A percentile compares a stretch with the other conserved stretches of the same genome.
Conservation (phyloP, 2,888 invertebrate genomes). For the Adelphocoris suturalis region DNA sequence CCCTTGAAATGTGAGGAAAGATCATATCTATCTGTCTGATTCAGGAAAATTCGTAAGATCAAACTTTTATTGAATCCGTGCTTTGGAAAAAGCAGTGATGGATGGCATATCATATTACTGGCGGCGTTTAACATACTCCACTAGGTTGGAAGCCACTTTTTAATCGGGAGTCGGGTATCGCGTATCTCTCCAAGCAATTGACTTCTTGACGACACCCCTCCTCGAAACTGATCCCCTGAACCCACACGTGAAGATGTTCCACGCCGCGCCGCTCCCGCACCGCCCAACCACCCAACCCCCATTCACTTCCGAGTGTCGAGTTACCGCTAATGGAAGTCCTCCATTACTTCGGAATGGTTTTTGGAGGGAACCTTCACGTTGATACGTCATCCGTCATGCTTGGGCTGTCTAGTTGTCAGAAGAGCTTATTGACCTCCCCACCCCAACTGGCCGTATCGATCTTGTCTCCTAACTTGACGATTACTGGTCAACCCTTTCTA, state of each 20-base stretch:
- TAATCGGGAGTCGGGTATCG: conserved; percentile 42
- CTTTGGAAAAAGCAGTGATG: not conserved
- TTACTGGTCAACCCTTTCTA: conserved; percentile 12
- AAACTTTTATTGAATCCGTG: not conserved
- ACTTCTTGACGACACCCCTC: conserved; percentile 26
- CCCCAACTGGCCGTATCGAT: conserved; percentile 47
- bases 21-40: too few species aligned
- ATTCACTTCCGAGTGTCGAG: conserved; percentile 55
- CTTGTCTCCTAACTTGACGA: conserved; percentile 34
- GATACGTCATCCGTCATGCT: conserved; percentile 62
- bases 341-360: conserved; percentile 54
- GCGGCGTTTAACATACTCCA: conserved; percentile 1
- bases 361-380: conserved; percentile 47
- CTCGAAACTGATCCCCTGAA: conserved; percentile 4
- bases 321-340: conserved; percentile 57
- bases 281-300: not conserved
- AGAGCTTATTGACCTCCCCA: conserved; percentile 45
- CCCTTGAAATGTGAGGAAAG: not conserved
- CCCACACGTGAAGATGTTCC: conserved; percentile 52
- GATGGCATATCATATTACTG: not conserved
- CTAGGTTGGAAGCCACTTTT: conserved; percentile 32
- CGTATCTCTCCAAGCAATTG: conserved; percentile 50
- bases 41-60: not conserved
- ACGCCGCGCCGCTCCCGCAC: not conserved
- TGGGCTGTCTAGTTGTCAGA: conserved; percentile 39